Base-by-base conservation (phyloP, 2,113 vertebrate genomes). In the Apteryx mantelli region DNA sequence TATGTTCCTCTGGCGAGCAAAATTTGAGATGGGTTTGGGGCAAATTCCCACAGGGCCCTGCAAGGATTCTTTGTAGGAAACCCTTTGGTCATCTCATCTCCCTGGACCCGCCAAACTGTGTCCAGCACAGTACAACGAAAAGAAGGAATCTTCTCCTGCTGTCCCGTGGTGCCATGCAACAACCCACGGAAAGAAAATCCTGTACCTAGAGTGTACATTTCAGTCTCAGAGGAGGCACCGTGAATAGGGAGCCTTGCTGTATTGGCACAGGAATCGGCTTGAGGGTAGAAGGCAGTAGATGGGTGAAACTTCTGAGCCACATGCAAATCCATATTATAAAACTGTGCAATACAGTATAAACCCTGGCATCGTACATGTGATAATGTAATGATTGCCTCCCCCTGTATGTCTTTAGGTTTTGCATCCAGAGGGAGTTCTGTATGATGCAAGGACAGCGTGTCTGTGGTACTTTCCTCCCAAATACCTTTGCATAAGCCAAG, bases 401-500 rank as follows among this genome's bases (percentile, higher is more conserved):
- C 56, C 73, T 63, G 46, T 85, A 56, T 18, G n/a, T 36, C 58
- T 55, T 68, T 78, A 78, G 34, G n/a, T 50, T 78, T 78, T 79
- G 30, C 20, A 55, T 64, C 48, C 65, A 64, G 24, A n/a, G 34
- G 4, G 28, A 88, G 25, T 52, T 87, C 53, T 40, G 5, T 36
- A 1, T 11, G 44, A 44, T 85, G 53, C 34, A 73, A 75, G 82
- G 53, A 75, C 15, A 56, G 30, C 42, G 48, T 5, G 22, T 91
- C 32, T 83, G 25, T 2, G 1, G 21, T 46, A 4, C 30, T 69
- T 87, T 46, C 30, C 36, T 92, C 73, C 30, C 44, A 60, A 48
- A 53, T 22, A 12, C 0, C 0, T 94, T 77, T 80, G n/a, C 42
- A 2, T n/a, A 79, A 53, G 38, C 64, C 70, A 77, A 30, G n/a